Base-by-base conservation (phyloP, 2,888 invertebrate genomes). In the Rotaria socialis region DNA sequence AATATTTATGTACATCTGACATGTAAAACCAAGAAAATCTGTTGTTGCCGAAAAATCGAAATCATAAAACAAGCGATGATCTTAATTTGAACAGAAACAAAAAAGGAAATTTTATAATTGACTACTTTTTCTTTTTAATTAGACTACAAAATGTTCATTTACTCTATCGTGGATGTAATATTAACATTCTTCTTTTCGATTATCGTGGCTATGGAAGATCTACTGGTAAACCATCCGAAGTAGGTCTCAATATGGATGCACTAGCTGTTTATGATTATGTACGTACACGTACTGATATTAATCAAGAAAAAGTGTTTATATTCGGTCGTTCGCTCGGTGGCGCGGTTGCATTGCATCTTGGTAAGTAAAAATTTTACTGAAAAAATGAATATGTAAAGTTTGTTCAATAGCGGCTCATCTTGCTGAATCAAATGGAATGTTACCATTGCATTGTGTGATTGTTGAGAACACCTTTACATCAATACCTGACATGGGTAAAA, bases 381-480 rank as follows among this genome's bases (percentile, higher is more conserved):
- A 35, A 35, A 35, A 35, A 35, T 35, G 35, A 35, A 35, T 35
- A 35, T 35, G 35, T 35, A 35, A 35, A 35, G 35, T 35, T 35
- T 16, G 0, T 19, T 67, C 0, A n/a, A 14, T 41, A 80, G 80
- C 80, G 24, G 22, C 80, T 24, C 11, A 80, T 24, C 80, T 80
- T n/a, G 80, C 24, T 47, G 24, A 80, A 47, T 47, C 11, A 11
- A 35, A 80, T 41, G 24, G 14, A 80, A n/a, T 19, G 0, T 24
- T 47, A 14, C 80, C 80, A 47, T 80, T 80, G 47, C 14, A 43
- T 47, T 47, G 47, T 80, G 80, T 96, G 88, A 93, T 97, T 88
- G 93, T 97, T 35, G 97, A 97, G 91, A 97, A 97, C 91, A 96
- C 96, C 5, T 97, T 97, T 90, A 96, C 96, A 8, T 95, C 95